Evolutionary conservation across 2,888 invertebrate species (phyloP).

Genomic region (Trichogramma evanescens): DNA sequence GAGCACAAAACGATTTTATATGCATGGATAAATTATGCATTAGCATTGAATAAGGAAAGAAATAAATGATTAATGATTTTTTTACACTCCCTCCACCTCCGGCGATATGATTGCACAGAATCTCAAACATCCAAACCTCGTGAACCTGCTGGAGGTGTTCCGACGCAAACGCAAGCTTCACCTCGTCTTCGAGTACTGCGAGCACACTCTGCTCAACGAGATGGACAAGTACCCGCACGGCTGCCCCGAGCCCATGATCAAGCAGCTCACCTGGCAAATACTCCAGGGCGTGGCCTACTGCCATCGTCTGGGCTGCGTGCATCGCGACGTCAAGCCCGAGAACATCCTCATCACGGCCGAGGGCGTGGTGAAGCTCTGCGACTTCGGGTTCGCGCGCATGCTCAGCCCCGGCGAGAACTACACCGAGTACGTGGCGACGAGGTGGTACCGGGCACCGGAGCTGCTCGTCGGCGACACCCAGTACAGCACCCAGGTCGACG

Average conservation of each 20-base stretch:
- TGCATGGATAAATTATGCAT: too few species aligned
- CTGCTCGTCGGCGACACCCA: slow-evolving; percentile 86
- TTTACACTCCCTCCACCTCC: too few species aligned
- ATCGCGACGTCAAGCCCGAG: slow-evolving; percentile 97
- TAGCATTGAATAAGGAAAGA: too few species aligned
- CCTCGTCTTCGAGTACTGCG: slow-evolving; percentile 97
- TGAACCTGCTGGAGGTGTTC: slow-evolving; percentile 96
- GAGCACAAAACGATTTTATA: too few species aligned
- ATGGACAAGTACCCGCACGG: slow-evolving; percentile 90
- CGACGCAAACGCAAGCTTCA: slow-evolving; percentile 90
- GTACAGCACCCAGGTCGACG: slow-evolving; percentile 87
- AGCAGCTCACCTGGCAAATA: slow-evolving; percentile 92
- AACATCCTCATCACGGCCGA: slow-evolving; percentile 90
- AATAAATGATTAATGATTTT: too few species aligned
- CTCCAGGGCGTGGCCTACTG: slow-evolving; percentile 93
- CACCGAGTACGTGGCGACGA: slow-evolving; percentile 97
- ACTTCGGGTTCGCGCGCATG: slow-evolving; percentile 97
- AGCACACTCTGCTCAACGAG: slow-evolving; percentile 93
- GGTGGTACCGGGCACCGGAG: slow-evolving; percentile 98
- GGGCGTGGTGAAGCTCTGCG: slow-evolving; percentile 93
- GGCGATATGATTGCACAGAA: slow-evolving; percentile 59
- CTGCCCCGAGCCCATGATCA: slow-evolving; percentile 82
- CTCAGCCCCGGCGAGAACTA: slow-evolving; percentile 95
- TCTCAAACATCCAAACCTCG: slow-evolving; percentile 94
- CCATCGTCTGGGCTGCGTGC: slow-evolving; percentile 92